phyloP scores from a whole-genome alignment of 2,797 vertebrate species.

The Chaunax sp. region DNA sequence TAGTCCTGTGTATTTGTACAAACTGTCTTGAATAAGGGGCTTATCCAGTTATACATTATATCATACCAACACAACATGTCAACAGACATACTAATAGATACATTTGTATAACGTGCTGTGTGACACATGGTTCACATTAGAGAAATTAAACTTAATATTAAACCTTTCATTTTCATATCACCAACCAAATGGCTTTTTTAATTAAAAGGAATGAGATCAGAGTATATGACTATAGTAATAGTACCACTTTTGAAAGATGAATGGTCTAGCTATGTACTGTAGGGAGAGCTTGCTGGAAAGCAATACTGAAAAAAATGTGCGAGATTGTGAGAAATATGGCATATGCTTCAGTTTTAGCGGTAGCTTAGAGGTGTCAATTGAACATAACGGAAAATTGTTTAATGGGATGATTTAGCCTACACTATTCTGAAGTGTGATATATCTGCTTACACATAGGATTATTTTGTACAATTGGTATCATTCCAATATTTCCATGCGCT shows the following conservation, averaged over 20 bases:
- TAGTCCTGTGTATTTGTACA: constrained; percentile 42
- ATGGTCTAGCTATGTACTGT: constrained; percentile 15
- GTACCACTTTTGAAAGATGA: constrained; percentile 19
- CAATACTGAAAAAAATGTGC: neutral
- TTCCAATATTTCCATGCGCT: constrained; percentile 8
- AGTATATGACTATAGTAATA: constrained; percentile 4
- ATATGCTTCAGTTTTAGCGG: constrained; percentile 19
- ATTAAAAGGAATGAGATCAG: neutral
- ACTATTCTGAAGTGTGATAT: constrained; percentile 13
- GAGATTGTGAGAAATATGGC: constrained; percentile 15
- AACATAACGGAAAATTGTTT: constrained; percentile 37
- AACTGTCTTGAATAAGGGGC: constrained; percentile 9
- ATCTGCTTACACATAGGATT: constrained; percentile 9
- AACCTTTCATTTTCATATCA: constrained; percentile 6
- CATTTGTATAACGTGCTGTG: neutral
- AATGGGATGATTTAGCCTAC: constrained; percentile 32
- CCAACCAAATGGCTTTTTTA: no score
- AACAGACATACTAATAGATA: constrained; percentile 20
- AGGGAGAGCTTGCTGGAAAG: constrained; percentile 23
- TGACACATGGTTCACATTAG: neutral
- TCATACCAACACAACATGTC: neutral
- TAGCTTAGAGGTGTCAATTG: constrained; percentile 17
- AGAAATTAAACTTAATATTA: constrained; percentile 17
- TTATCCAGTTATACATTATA: constrained; percentile 16
- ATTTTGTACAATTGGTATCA: constrained; percentile 15